A percentile compares a stretch with the other conserved stretches of the same genome.
Evolutionary conservation across 2,113 vertebrate species (phyloP).

Genomic region (Coreoperca whiteheadi): DNA sequence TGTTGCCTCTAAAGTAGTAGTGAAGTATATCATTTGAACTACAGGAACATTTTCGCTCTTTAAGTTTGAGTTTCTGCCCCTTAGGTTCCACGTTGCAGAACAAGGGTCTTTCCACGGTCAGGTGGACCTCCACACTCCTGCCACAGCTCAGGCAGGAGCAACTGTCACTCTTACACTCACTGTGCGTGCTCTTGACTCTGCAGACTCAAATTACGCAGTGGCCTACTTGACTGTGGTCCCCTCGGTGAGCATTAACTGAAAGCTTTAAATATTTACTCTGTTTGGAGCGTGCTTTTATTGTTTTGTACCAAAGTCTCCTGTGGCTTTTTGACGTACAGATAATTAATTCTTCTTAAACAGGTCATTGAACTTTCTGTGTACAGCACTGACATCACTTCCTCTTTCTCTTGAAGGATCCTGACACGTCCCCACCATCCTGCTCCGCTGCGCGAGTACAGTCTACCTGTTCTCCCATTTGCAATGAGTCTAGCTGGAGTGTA

Average conservation of each 20-base stretch:
- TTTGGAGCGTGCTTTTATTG: neutral
- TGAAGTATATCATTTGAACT: neutral
- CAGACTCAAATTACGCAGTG: slow-evolving; percentile 84
- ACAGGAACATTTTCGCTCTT: neutral
- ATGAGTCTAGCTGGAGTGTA: slow-evolving; percentile 75
- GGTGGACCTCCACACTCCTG: slow-evolving; percentile 81
- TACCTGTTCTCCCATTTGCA: slow-evolving; percentile 72
- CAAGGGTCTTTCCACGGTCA: slow-evolving; percentile 74
- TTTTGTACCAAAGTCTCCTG: neutral
- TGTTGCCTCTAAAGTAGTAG: neutral
- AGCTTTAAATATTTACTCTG: neutral
- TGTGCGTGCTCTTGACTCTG: slow-evolving; percentile 64
- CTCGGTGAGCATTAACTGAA: slow-evolving; percentile 64
- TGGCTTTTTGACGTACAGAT: neutral
- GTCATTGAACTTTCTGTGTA: neutral
- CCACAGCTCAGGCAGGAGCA: slow-evolving; percentile 65
- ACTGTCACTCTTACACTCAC: slow-evolving; percentile 84
- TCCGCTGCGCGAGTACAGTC: slow-evolving; percentile 60
- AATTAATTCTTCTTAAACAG: neutral
- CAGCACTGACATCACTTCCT: neutral
- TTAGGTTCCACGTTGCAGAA: slow-evolving; percentile 74
- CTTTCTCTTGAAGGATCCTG: slow-evolving; percentile 69
- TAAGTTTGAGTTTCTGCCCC: neutral
- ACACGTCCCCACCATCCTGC: slow-evolving; percentile 78
- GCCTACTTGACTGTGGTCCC: slow-evolving; percentile 82